Evolutionary conservation across 2,888 invertebrate species (phyloP), one percentile per base, ranked within the genome.

Genomic region (Chrysolina americana): DNA sequence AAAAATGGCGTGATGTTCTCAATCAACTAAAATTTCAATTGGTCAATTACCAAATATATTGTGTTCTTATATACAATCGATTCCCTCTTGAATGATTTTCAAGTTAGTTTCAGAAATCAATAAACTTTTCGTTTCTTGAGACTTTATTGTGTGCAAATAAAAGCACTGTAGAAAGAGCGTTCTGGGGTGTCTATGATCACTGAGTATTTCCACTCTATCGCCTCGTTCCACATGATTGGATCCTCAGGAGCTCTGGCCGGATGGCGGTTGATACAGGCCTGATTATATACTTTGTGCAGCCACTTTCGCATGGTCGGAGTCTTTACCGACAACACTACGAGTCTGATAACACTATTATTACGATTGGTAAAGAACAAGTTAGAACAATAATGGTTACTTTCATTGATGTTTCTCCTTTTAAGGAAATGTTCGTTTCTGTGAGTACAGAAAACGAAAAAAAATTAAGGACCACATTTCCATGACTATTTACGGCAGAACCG

Each of bases 231-330:
- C 86, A 87, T 87, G 87, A 86, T 81, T 85, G 86, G 83, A 80
- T 87, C 87, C 86, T 86, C 85, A 86, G 85, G 86, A 84, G 17
- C 50, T 66, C 28, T 50, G 36, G 15, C 50, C 13, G 48, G n/a
- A 50, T 36, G 28, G 59, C 59, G 36, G 28, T 23, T n/a, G n/a
- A 15, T 23, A 50, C n/a, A 36, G 66, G 50, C 50, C 28, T 86
- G 86, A 87, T 87, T 87, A 86, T 85, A 85, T 86, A 86, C 86
- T 87, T 86, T 87, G 86, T 87, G 85, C 84, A 85, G 82, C 83
- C 84, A 84, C 83, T 85, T 84, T 85, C 86, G 86, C 87, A 86
- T 87, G 86, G 85, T 80, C 85, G 85, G 77, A 76, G 81, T 81
- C 81, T 82, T 82, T 80, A 77, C 80, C 78, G 70, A 68, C 63